These are phyloP conservation scores for Andrena trimmerana DNA, from an alignment of 2,888 invertebrate species.

Conservation along the genomic window DNA sequence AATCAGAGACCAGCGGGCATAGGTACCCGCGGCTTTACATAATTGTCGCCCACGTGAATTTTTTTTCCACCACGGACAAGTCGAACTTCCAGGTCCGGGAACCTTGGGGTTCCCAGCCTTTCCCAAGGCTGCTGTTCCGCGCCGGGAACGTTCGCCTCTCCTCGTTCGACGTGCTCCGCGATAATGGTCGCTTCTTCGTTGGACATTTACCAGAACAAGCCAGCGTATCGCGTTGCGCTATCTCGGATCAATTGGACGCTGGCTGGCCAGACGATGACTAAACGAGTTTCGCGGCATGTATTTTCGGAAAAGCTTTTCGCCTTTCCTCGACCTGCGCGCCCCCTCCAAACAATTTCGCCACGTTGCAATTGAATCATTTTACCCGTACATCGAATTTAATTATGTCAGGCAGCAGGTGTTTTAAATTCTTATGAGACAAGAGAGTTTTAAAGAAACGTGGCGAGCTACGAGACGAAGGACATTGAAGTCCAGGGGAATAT, in stretches of 20 bases:
- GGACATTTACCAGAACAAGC: slow-evolving; percentile 39
- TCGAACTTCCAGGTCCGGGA: slow-evolving; percentile 34
- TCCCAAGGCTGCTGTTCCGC: slow-evolving; percentile 54
- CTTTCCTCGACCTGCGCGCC: not conserved
- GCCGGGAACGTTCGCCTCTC: slow-evolving; percentile 50
- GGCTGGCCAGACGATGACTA: slow-evolving; percentile 2
- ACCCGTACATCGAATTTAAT: not conserved
- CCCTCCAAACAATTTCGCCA: not conserved
- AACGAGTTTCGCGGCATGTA: slow-evolving; percentile 7
- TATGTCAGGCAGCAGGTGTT: not conserved
- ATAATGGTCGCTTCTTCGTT: not conserved
- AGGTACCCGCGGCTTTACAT: slow-evolving; percentile 38
- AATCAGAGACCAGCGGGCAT: slow-evolving; percentile 27
- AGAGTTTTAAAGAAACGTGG: not conserved
- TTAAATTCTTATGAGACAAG: not conserved
- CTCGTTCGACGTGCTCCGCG: slow-evolving; percentile 34
- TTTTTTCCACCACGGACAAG: slow-evolving; percentile 39
- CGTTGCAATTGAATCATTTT: not conserved
- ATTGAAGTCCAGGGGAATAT: not conserved
- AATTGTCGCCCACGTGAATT: slow-evolving; percentile 62
- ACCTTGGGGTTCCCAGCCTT: slow-evolving; percentile 26
- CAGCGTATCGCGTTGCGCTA: not conserved
- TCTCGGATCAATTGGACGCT: slow-evolving; percentile 16
- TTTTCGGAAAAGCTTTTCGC: not conserved
- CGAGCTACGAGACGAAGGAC: not conserved